Evolutionary conservation across 1,140 invertebrate genomes (phyloP), one percentile per base, ranked within the genome.

Genomic region (Camponotus vicinus): DNA sequence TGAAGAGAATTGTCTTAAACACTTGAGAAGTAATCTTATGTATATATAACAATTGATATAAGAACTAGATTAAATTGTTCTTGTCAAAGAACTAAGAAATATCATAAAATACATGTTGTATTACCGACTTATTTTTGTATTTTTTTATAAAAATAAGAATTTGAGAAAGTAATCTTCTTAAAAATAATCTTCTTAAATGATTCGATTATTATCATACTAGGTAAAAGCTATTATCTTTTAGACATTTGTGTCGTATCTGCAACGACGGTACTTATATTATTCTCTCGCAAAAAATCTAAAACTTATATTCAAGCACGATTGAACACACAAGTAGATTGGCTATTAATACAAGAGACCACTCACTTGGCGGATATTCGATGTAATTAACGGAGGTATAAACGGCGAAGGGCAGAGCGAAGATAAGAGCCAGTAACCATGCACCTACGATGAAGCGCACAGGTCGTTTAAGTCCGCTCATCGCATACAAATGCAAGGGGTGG

Each of bases 351-450:
- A 57, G 11, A 45, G n/a, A 37, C 27, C 52, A 86, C 88, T 94
- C 93, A 97, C 97, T 96, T 83, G 96, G 95, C 2, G 97, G 97
- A 93, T 97, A 97, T 55, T 96, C 95, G n/a, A 97, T 91, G 91
- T 97, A 97, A 92, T 96, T 95, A 59, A 98, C 96, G 21, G 95
- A 96, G 0, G 97, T 97, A 88, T 97, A 97, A 45, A 97, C 90
- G 0, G 97, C 97, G 94, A 98, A 98, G 0, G 98, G 98, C 37
- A 98, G 92, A 0, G 98, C 98, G 49, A 96, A 96, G 6, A 97
- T 71, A 9, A 98, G 95, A 1, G 98, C 97, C 0, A 98, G 91
- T 0, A 97, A 91, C 98, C 98, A 99, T 13, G 98, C 95, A 11
- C 95, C 95, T 2, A 97, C 95, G 64, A 99, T 98, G 66, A 98